phyloP scores from a whole-genome alignment of 2,113 vertebrate species.

The Oncorhynchus masou region DNA sequence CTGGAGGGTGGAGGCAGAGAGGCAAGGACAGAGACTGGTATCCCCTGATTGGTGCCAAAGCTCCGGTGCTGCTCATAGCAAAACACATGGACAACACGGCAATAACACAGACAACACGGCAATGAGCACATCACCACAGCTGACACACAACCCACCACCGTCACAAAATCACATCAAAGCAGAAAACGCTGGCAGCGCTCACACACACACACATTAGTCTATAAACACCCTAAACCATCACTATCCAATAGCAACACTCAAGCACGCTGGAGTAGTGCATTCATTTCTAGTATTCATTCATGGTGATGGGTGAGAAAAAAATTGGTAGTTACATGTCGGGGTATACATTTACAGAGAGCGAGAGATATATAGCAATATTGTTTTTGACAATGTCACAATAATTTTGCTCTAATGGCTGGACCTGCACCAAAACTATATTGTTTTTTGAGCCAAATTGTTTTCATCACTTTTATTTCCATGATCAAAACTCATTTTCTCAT shows the following conservation, averaged over 20 bases:
- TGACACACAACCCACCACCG: slow-evolving; percentile 20
- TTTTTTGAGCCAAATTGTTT: too few relatives aligned
- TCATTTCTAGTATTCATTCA: not conserved
- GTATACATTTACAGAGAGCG: too few relatives aligned
- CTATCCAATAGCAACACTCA: slow-evolving; percentile 32
- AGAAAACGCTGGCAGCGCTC: slow-evolving; percentile 7
- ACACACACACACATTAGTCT: slow-evolving; percentile 1
- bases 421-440: too few relatives aligned
- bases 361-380: too few relatives aligned
- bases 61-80: slow-evolving; percentile 17
- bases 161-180: not conserved
- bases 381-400: too few relatives aligned
- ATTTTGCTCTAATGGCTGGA: too few relatives aligned
- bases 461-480: too few relatives aligned
- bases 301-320: not conserved
- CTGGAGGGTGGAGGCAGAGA: slow-evolving; percentile 19
- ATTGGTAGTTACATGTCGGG: too few relatives aligned
- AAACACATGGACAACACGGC: not conserved
- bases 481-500: too few relatives aligned
- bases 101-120: slow-evolving; percentile 36
- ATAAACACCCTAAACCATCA: slow-evolving; percentile 5
- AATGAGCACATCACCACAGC: slow-evolving; percentile 20
- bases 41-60: slow-evolving; percentile 15
- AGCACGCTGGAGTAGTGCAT: not conserved
- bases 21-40: slow-evolving; percentile 12